Evolutionary conservation across 2,888 invertebrate species (phyloP), one percentile per base, ranked within the genome.

Genomic region (Pristionchus exspectatus): DNA sequence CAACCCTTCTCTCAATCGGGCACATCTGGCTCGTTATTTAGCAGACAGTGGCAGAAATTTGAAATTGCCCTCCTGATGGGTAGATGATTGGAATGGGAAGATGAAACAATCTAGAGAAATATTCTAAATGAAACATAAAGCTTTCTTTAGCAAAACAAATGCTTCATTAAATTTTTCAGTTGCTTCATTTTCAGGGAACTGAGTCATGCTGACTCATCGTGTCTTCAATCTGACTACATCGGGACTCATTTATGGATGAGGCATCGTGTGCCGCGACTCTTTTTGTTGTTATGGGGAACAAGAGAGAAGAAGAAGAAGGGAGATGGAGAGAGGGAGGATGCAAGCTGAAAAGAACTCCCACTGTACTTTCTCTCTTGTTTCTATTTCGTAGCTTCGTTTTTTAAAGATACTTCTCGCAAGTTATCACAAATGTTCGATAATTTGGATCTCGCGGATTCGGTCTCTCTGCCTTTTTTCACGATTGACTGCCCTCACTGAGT

Each of bases 1-100:
- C 81, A 50, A 81, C 50, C 50, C 81, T 72, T 30, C 24, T 33
- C 38, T 21, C 77, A 7, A 10, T 50, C 81, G 30, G 81, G 2
- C 81, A 81, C 81, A 81, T 81, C 81, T 81, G 81, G 81, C 81
- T 81, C 81, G 50, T 81, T 81, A 81, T 81, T 81, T 54, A 44
- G 27, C 2, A 44, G 81, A n/a, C 54, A n/a, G 81, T 69, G 81
- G 81, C 81, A 81, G 50, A 50, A 27, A 81, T 81, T 81, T 81
- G 54, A 81, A 77, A 81, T 44, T 81, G 81, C 18, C 38, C 2
- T 16, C 24, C 74, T n/a, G 74, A 74, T 74, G 74, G 38, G 21
- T 10, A 5, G 56, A 56, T 21, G 56, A 56, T 56, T 12, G 21
- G 56, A 56, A 56, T 16, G 21, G 56, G 3, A 21, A 56, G 14